These are phyloP conservation scores for Megalops atlanticus DNA, from an alignment of 2,113 vertebrate species.

Conservation along the genomic window DNA sequence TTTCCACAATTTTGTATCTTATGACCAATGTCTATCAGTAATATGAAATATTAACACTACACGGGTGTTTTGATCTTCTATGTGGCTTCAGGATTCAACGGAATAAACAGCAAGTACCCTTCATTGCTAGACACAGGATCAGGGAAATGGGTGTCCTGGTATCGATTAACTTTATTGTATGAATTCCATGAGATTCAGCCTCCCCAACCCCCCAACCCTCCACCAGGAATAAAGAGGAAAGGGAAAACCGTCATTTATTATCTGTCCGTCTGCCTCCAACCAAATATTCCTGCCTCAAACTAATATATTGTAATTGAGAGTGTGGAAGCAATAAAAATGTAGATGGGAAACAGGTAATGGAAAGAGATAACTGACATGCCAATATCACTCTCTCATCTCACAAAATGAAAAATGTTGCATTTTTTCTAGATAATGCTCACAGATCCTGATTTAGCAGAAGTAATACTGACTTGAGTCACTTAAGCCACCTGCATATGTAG, in stretches of 20 bases:
- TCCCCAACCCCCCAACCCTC: too few species aligned
- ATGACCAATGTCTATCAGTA: too few species aligned
- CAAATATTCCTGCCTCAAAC: slow-evolving; percentile 22
- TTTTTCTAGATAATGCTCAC: not conserved
- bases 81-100: too few species aligned
- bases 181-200: not conserved
- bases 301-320: slow-evolving; percentile 37
- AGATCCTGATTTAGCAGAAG: slow-evolving; percentile 5
- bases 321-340: slow-evolving; percentile 32
- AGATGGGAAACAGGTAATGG: slow-evolving; percentile 32
- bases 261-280: not conserved
- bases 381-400: slow-evolving; percentile 21
- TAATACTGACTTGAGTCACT: slow-evolving; percentile 10
- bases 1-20: too few species aligned
- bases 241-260: slow-evolving; percentile 5
- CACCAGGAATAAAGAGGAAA: not conserved
- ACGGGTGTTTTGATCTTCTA: too few species aligned
- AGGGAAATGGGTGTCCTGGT: not conserved
- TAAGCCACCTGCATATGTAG: not conserved
- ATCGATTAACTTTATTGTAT: slow-evolving; percentile 2
- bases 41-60: too few species aligned
- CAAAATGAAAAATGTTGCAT: slow-evolving; percentile 19
- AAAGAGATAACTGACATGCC: slow-evolving; percentile 25
- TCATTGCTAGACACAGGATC: slow-evolving; percentile 2
- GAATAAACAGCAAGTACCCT: slow-evolving; percentile 2